phyloP scores from a whole-genome alignment of 2,888 invertebrate species.

The Sarcophaga rosellei region DNA sequence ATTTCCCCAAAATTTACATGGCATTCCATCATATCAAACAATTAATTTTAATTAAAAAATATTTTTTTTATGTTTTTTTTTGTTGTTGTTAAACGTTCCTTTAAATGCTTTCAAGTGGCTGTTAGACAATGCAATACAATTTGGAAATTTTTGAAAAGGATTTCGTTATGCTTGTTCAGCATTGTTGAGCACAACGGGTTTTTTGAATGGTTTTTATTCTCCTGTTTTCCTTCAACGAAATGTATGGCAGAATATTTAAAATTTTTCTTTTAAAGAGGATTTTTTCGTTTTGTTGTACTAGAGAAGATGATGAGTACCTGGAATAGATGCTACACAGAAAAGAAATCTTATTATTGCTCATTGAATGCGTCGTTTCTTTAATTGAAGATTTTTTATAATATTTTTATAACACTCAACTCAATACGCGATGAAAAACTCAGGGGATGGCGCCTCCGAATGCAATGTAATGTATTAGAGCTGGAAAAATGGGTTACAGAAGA shows the following conservation, averaged over 20 bases:
- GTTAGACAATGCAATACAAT: conserved; percentile 36
- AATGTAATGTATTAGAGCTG: too few relatives aligned
- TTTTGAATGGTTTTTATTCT: neutral
- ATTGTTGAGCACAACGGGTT: neutral
- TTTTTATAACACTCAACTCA: too few relatives aligned
- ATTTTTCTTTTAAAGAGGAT: neutral
- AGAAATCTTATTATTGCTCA: neutral
- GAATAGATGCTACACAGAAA: neutral
- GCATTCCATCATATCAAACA: conserved; percentile 62
- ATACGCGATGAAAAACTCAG: too few relatives aligned
- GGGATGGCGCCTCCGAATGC: too few relatives aligned
- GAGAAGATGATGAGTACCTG: neutral
- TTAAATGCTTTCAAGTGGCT: conserved; percentile 53
- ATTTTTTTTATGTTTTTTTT: conserved; percentile 33
- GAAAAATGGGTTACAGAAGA: too few relatives aligned
- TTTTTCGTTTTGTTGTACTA: neutral
- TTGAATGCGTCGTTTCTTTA: too few relatives aligned
- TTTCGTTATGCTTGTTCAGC: neutral
- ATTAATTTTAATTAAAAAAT: conserved; percentile 64
- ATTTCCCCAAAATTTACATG: conserved; percentile 48
- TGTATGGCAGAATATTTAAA: neutral
- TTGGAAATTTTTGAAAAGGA: neutral
- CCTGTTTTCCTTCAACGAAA: neutral
- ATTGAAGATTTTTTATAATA: too few relatives aligned
- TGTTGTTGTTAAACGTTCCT: neutral